Conservation (phyloP, 2,888 invertebrate species). For the Alcis repandata region DNA sequence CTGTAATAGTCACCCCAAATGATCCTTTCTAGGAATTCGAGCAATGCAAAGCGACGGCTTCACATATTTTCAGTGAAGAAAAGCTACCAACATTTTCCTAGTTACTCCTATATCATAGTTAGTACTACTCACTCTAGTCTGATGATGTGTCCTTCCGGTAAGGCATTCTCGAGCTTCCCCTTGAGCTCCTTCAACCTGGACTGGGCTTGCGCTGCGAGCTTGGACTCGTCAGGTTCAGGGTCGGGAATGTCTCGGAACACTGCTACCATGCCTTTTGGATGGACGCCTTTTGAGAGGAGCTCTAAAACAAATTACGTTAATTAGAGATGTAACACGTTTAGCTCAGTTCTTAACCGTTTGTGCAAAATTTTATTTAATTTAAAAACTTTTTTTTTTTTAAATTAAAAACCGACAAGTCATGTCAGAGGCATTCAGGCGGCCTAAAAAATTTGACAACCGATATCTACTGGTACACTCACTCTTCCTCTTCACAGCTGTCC, state of each 20-base stretch:
- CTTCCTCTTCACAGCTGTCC: no score
- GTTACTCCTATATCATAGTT: neutral
- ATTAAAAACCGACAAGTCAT: no score
- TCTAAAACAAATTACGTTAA: constrained; percentile 61
- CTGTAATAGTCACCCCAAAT: no score
- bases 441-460: no score
- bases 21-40: no score
- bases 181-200: constrained; percentile 74
- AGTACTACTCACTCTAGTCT: constrained; percentile 76
- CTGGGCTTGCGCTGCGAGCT: constrained; percentile 69
- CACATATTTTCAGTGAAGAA: neutral
- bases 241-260: constrained; percentile 78
- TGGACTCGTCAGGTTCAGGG: constrained; percentile 72
- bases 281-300: constrained; percentile 69
- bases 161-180: constrained; percentile 70
- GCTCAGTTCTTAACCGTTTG: neutral
- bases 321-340: neutral
- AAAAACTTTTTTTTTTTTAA: no score
- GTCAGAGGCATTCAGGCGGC: no score
- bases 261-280: constrained; percentile 78
- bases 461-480: no score
- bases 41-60: no score
- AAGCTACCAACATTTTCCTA: neutral
- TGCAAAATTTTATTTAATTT: no score
- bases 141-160: constrained; percentile 83